Conservation (phyloP, 2,797 vertebrate species). For the Tapera naevia region DNA sequence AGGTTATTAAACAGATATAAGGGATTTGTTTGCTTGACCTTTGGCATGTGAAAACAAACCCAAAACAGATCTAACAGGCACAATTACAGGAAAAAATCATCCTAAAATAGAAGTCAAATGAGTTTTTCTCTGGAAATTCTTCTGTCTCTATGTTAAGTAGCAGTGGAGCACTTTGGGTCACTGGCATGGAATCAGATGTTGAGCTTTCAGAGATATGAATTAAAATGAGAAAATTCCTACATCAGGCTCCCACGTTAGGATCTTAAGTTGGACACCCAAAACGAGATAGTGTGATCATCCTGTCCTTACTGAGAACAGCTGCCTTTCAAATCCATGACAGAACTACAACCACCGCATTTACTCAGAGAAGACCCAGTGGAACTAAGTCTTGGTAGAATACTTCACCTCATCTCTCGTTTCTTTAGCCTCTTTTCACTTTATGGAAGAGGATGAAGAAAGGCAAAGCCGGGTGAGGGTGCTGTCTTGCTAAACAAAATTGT, state of each 20-base stretch:
- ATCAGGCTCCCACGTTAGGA: not conserved
- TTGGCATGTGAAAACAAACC: not conserved
- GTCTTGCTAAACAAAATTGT: not conserved
- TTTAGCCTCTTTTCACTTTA: not conserved
- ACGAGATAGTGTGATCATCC: not conserved
- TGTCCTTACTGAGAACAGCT: not conserved
- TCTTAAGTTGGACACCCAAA: not conserved
- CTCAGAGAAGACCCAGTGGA: not conserved
- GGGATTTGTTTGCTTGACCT: not conserved
- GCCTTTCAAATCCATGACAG: fast-evolving
- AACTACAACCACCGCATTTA: not conserved
- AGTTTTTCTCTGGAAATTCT: not conserved
- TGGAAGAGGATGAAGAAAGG: not conserved
- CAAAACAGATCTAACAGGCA: not conserved
- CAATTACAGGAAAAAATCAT: not conserved
- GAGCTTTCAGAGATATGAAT: not conserved
- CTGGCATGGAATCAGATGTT: not conserved
- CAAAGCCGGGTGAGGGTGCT: fast-evolving
- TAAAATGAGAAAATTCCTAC: not conserved
- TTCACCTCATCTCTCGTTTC: not conserved
- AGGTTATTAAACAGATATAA: not conserved
- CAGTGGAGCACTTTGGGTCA: not conserved
- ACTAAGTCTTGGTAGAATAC: not conserved
- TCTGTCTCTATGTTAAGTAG: not conserved
- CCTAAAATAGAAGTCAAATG: not conserved